phyloP scores from a whole-genome alignment of 2,797 vertebrate species.

The Gorsachius magnificus region DNA sequence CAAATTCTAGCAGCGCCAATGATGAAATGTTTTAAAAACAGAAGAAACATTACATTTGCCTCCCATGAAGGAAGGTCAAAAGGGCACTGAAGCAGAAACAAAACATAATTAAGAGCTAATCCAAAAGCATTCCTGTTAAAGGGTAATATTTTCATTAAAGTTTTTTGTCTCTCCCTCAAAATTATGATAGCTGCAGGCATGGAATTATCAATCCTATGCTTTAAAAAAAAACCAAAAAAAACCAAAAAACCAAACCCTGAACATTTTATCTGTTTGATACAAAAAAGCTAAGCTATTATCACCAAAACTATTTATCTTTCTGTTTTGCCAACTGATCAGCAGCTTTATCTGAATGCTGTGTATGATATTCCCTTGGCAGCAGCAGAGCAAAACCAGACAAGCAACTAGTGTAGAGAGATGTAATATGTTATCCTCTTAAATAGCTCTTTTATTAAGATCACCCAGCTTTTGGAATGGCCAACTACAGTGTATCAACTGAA shows the following conservation, averaged over 20 bases:
- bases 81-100: background rate
- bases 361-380: background rate
- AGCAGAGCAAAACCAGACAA: background rate
- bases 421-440: background rate
- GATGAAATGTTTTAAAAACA: background rate
- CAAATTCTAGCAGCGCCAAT: background rate
- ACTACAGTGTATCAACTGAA: background rate
- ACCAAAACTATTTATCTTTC: background rate
- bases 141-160: background rate
- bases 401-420: background rate
- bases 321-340: background rate
- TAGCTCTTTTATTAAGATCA: background rate
- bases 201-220: background rate
- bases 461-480: background rate
- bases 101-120: background rate
- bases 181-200: background rate
- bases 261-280: background rate
- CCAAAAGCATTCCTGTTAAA: background rate
- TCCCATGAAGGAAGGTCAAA: background rate
- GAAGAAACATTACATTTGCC: background rate
- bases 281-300: background rate
- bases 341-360: background rate
- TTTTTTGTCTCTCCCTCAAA: background rate
- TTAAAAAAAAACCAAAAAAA: background rate
- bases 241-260: background rate